Evolutionary conservation across 2,888 invertebrate species (phyloP), one percentile per base, ranked within the genome.

Genomic region (Neoscelio sp.): DNA sequence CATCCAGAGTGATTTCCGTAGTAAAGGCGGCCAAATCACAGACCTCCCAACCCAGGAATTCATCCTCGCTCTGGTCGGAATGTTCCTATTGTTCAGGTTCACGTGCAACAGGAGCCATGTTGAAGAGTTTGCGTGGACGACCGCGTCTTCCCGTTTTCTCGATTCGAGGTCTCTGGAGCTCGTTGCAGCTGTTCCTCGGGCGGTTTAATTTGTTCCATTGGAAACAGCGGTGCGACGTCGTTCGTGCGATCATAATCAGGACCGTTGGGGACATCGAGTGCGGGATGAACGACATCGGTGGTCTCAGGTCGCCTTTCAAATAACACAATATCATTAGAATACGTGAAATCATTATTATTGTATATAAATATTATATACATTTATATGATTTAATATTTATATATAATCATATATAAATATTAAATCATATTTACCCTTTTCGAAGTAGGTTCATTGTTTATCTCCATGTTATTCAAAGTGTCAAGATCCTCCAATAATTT

Each of bases 1-100:
- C 17, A 18, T 13, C 10, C 20, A 64, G 8, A 30, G 48, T 23
- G 54, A 68, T 13, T 26, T 68, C 68, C 10, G 18, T 40, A 7
- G 58, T 17, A 12, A 15, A 15, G 2, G 33, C 15, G 1, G 26
- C 7, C 8, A 13, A 23, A 12, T 23, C 60, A 1, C n/a, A 38
- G 8, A 6, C 15, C 7, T 50, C 48, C 38, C 26, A 54, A 4
- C 33, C 64, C 2, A 20, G 15, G 17, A 40, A 50, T 7, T 52
- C 40, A n/a, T 44, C 40, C 5, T 54, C 23, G 40, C 33, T 38
- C 28, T 28, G 28, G 28, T 28, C 28, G 7, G 28, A 28, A 28
- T 4, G 2, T 7, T 28, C 28, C 28, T 28, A n/a, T n/a, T 28
- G 28, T 28, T 28, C 28, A 2, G 33, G 33, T 33, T 33, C 33